A percentile compares a stretch with the other conserved stretches of the same genome.
Evolutionary conservation across 2,113 vertebrate species (phyloP).

Genomic region (Megaptera novaeangliae): DNA sequence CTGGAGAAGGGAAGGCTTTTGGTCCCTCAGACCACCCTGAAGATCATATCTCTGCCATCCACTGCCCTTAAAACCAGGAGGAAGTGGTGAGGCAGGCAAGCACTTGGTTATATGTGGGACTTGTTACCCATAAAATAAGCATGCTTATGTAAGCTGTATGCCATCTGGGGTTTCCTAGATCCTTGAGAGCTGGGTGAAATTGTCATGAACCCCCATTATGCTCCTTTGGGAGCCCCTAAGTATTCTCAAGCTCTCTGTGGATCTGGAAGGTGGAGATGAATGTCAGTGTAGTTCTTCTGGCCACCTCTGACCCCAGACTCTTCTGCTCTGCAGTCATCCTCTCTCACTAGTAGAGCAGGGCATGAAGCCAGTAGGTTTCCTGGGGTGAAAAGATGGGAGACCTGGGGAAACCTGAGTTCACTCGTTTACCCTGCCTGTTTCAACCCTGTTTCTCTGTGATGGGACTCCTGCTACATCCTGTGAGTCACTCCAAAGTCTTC

Average conservation of each 20-base stretch:
- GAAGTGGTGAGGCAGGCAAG: neutral
- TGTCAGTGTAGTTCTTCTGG: neutral
- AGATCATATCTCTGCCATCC: neutral
- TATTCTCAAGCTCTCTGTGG: neutral
- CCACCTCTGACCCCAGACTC: neutral
- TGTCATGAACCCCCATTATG: neutral
- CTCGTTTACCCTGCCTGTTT: neutral
- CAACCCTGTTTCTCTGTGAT: neutral
- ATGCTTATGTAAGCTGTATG: neutral
- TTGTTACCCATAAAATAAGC: neutral
- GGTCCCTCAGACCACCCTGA: neutral
- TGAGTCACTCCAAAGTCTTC: neutral
- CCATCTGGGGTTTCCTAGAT: neutral
- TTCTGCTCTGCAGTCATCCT: neutral
- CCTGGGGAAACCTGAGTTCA: neutral
- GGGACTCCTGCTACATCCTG: fast-evolving
- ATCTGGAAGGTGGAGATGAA: neutral
- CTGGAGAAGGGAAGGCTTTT: neutral
- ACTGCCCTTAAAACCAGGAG: neutral
- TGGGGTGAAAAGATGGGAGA: neutral
- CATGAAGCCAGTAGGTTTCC: neutral
- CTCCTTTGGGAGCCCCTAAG: neutral
- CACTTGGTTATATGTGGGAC: neutral
- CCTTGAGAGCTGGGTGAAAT: neutral
- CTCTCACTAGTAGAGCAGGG: neutral